Evolutionary conservation across 2,888 invertebrate genomes (phyloP).

Genomic region (Ennomos erosarius): DNA sequence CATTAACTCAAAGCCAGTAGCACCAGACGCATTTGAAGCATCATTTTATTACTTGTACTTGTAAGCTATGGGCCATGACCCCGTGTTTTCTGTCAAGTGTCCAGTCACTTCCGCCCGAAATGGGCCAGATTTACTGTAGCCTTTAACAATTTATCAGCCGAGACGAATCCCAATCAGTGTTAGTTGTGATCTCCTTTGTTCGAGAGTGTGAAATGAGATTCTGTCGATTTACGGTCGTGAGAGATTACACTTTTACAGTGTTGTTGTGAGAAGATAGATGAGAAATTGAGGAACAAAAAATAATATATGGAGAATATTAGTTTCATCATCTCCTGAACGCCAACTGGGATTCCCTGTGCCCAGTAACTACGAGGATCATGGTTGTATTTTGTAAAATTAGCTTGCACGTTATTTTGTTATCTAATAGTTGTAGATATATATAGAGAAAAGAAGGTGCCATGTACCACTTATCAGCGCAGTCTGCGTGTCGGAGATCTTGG

Average conservation of each 20-base stretch:
- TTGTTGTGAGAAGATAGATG: background rate
- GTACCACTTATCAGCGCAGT: too few relatives aligned
- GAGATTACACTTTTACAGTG: slow-evolving; percentile 1
- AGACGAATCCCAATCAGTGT: slow-evolving; percentile 65
- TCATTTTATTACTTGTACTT: slow-evolving; percentile 19
- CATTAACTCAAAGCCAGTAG: too few relatives aligned
- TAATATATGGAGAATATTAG: too few relatives aligned
- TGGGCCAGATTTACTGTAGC: slow-evolving; percentile 63
- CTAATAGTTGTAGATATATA: too few relatives aligned
- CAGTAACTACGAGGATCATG: too few relatives aligned
- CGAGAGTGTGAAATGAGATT: slow-evolving; percentile 41
- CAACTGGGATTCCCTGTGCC: too few relatives aligned
- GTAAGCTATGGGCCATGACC: slow-evolving; percentile 12
- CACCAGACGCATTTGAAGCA: slow-evolving; percentile 6
- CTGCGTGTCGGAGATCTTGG: too few relatives aligned
- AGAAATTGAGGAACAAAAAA: background rate
- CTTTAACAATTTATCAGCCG: slow-evolving; percentile 61
- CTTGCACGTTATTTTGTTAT: too few relatives aligned
- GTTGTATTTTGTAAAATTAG: too few relatives aligned
- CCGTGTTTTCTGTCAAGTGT: slow-evolving; percentile 44
- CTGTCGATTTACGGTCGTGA: slow-evolving; percentile 32
- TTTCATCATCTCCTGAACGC: too few relatives aligned
- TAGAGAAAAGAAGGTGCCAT: too few relatives aligned
- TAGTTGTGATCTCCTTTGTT: slow-evolving; percentile 52
- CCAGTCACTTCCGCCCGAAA: slow-evolving; percentile 58